A percentile compares a stretch with the other conserved stretches of the same genome.
These are phyloP conservation scores for Pangasianodon hypophthalmus DNA, from an alignment of 2,113 vertebrate species.

Conservation along the genomic window DNA sequence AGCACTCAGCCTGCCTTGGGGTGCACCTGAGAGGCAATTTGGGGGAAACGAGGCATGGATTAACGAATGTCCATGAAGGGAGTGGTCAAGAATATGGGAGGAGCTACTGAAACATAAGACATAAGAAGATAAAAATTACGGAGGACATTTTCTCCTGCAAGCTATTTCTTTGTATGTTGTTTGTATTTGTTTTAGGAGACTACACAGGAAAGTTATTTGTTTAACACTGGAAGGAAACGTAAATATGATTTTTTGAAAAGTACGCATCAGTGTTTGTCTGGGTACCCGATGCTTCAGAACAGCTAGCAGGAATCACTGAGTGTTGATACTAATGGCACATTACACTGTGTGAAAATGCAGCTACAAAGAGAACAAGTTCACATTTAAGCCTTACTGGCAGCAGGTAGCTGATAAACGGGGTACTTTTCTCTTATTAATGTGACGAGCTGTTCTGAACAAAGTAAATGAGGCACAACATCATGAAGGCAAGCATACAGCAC, in stretches of 20 bases:
- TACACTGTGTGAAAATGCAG: not conserved
- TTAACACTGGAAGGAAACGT: constrained; percentile 16
- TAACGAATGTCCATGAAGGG: not conserved
- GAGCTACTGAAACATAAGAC: not conserved
- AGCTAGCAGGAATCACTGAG: not conserved
- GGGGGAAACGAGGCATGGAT: not conserved
- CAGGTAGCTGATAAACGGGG: not conserved
- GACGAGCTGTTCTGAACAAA: not conserved
- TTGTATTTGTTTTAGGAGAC: not conserved
- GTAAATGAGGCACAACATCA: not conserved
- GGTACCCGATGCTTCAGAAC: not conserved
- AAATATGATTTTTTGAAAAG: not conserved
- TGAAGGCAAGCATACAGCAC: too few species aligned
- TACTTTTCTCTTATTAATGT: not conserved
- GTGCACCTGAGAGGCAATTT: not conserved
- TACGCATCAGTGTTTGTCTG: not conserved
- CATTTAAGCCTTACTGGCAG: not conserved
- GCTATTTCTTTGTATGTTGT: not conserved
- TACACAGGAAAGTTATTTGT: not conserved
- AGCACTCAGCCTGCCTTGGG: not conserved
- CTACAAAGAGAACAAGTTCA: not conserved
- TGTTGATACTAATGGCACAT: not conserved
- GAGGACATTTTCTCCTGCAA: not conserved
- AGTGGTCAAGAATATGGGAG: not conserved
- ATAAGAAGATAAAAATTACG: not conserved